These are phyloP conservation scores for Microcebus griseorufus DNA, from an alignment of 2,113 vertebrate species.

Conservation along the genomic window DNA sequence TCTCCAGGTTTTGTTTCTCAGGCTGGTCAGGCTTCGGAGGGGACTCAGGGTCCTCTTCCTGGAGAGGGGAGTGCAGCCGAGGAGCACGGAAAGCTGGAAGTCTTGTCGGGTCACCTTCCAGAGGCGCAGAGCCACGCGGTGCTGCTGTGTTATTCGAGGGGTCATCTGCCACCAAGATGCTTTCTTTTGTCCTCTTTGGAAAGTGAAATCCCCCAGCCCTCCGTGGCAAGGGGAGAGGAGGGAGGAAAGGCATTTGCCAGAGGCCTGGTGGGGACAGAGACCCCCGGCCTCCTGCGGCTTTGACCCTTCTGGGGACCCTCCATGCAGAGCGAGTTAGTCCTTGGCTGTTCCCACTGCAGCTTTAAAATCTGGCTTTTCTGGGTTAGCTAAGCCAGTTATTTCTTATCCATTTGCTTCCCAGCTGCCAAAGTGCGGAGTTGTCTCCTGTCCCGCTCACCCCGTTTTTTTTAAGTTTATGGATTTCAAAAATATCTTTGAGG, in stretches of 20 bases:
- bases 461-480: neutral
- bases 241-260: neutral
- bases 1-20: neutral
- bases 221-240: accelerated
- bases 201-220: neutral
- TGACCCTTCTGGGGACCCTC: neutral
- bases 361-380: too few relatives aligned
- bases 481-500: neutral
- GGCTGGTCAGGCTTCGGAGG: too few relatives aligned
- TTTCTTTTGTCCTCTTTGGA: neutral
- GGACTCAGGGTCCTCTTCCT: neutral
- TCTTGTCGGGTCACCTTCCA: accelerated
- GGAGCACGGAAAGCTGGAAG: too few relatives aligned
- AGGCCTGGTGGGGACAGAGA: accelerated
- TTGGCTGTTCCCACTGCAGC: neutral
- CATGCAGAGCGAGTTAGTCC: accelerated
- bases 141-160: neutral
- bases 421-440: neutral
- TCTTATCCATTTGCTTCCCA: neutral
- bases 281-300: accelerated
- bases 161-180: neutral
- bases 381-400: too few relatives aligned
- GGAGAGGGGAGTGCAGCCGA: neutral
- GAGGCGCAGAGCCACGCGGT: accelerated
- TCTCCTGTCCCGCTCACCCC: neutral